Conservation (phyloP, 2,888 invertebrate species). For the Alviniconcha strummeri region DNA sequence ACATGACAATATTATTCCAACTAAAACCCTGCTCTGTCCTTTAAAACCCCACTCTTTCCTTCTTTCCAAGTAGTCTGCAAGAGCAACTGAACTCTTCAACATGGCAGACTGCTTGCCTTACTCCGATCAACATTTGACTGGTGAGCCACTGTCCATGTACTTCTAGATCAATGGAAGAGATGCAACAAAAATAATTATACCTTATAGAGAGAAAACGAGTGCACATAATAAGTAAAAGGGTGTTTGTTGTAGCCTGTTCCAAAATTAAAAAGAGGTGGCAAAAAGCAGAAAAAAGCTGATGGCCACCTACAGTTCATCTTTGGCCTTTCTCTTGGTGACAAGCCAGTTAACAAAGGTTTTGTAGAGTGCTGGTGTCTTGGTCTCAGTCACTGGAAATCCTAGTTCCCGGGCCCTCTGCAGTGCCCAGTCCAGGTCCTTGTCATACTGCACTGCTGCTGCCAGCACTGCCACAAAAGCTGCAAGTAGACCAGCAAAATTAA, state of each 20-base stretch:
- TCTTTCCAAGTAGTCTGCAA: too few species aligned
- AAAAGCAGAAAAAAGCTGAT: neutral
- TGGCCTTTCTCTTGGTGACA: slow-evolving; percentile 31
- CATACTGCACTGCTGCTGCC: slow-evolving; percentile 55
- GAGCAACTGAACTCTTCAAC: too few species aligned
- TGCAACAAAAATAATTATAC: too few species aligned
- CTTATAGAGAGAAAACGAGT: neutral
- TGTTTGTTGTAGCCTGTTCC: neutral
- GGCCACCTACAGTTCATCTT: slow-evolving; percentile 16
- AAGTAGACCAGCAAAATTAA: slow-evolving; percentile 29
- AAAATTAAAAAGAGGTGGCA: neutral
- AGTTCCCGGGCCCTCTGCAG: slow-evolving; percentile 51
- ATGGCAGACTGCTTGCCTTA: too few species aligned
- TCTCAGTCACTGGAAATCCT: slow-evolving; percentile 51
- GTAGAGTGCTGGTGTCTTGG: slow-evolving; percentile 49
- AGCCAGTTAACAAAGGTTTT: slow-evolving; percentile 44
- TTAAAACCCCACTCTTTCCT: too few species aligned
- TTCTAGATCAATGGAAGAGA: too few species aligned
- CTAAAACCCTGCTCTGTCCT: too few species aligned
- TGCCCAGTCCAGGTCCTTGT: slow-evolving; percentile 54
- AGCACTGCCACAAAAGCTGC: slow-evolving; percentile 58
- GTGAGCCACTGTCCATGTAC: too few species aligned
- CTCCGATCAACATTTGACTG: too few species aligned
- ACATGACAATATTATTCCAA: too few species aligned
- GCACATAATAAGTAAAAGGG: neutral